Evolutionary conservation across 2,797 vertebrate genomes (phyloP).

Genomic region (Brachymystax lenok): DNA sequence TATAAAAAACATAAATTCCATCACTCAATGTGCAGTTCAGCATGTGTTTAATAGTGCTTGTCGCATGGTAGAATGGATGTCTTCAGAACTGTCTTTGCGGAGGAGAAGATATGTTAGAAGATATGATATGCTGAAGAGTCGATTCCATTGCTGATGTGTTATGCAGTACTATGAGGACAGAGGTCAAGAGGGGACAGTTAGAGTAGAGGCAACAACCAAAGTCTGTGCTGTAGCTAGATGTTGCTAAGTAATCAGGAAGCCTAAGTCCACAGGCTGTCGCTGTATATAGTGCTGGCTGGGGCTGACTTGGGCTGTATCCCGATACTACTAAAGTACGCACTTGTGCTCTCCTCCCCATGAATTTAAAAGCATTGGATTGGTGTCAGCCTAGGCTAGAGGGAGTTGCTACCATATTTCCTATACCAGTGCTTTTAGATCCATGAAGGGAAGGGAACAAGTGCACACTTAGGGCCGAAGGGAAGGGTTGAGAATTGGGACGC

Average conservation of each 20-base stretch:
- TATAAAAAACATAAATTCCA: not conserved
- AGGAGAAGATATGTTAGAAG: not conserved
- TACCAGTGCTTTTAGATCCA: not conserved
- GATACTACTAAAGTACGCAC: not conserved
- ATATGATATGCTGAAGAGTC: not conserved
- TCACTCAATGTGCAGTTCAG: too few relatives aligned
- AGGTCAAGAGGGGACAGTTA: not conserved
- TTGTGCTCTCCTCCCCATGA: not conserved
- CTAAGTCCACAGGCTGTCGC: not conserved
- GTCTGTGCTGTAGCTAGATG: conserved; percentile 2
- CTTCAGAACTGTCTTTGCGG: not conserved
- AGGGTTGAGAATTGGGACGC: not conserved
- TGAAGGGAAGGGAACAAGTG: not conserved
- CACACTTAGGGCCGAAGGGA: not conserved
- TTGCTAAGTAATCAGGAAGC: conserved; percentile 12
- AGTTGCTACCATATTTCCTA: not conserved
- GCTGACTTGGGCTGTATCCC: not conserved
- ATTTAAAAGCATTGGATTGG: not conserved
- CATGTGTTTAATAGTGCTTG: not conserved
- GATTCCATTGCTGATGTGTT: not conserved
- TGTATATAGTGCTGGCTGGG: not conserved
- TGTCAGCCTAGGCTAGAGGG: not conserved
- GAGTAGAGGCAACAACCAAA: not conserved
- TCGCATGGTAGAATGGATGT: not conserved
- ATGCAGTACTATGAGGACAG: not conserved